Evolutionary conservation across 2,113 vertebrate genomes (phyloP), one percentile per base, ranked within the genome.

Genomic region (Pangasianodon gigas): DNA sequence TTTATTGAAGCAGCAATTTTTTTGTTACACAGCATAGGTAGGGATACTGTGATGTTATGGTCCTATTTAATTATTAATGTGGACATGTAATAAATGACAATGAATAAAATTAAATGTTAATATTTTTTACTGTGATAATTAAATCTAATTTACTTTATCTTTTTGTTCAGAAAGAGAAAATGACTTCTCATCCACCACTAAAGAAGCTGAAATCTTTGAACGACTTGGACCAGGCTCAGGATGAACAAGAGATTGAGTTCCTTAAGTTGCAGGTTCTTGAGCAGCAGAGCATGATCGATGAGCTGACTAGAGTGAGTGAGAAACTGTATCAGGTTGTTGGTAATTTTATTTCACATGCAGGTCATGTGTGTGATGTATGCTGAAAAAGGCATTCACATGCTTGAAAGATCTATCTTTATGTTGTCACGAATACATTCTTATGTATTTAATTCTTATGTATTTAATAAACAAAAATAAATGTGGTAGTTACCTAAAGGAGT

Each of bases 201-300:
- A 99, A 99, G 94, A 99, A 99, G 91, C 96, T 97, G 84, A 98
- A 97, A 95, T 99, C 98, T 92, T 95, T 99, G 82, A 99, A 99
- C 93, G 98, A 99, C 92, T 95, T 99, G 91, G 98, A 99, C 93
- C 98, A 99, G 95, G 98, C 97, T 56, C 98, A 97, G 0, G 98
- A 99, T 92, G 98, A 99, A 87, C 98, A 99, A 94, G 98, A 99
- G 95, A 97, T 98, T 9, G 98, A 98, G 87, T 99, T 99, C 94
- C 96, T 99, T 88, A 99, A 99, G 91, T 97, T 99, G 93, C 98
- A 99, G 92, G 98, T 99, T 92, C 96, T 99, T 90, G 98, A 99
- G 90, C 98, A 99, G n/a, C 98, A 99, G 94, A 96, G 91, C 92
- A 96, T 96, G 88, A 96, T 96, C 2, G 96, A 96, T n/a, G 96